Conservation (phyloP, 2,797 vertebrate genomes). For the Sternotherus odoratus region DNA sequence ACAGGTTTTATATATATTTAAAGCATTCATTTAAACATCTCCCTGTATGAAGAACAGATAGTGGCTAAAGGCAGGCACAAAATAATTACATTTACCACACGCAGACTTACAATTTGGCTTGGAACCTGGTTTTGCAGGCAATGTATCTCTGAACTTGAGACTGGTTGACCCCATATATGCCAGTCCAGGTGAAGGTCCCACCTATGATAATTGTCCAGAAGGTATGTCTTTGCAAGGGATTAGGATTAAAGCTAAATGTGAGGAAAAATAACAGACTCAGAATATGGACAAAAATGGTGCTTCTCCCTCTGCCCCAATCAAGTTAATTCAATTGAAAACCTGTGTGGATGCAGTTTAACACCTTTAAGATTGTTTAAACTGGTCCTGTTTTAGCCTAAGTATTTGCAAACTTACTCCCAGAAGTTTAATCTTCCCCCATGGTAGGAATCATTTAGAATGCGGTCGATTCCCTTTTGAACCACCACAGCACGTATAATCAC, state of each 20-base stretch:
- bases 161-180: constrained; percentile 93
- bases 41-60: not conserved
- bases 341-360: not conserved
- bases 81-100: not conserved
- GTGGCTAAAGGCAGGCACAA: not conserved
- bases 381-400: not conserved
- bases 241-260: constrained; percentile 88
- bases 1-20: not conserved
- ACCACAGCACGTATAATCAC: constrained; percentile 88
- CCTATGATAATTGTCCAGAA: constrained; percentile 95
- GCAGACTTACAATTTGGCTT: constrained; percentile 92
- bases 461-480: constrained; percentile 85
- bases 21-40: not conserved
- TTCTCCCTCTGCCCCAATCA: not conserved
- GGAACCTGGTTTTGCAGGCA: constrained; percentile 91
- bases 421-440: constrained; percentile 91
- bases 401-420: constrained; percentile 89
- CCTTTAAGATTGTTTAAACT: not conserved
- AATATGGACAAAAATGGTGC: not conserved
- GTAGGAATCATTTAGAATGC: constrained; percentile 87
- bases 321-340: not conserved
- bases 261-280: constrained; percentile 41
- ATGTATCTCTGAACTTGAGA: constrained; percentile 96
- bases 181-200: constrained; percentile 90
- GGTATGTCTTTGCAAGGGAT: constrained; percentile 92